Base-by-base conservation (phyloP, 2,888 invertebrate species). In the Tineola bisselliella region DNA sequence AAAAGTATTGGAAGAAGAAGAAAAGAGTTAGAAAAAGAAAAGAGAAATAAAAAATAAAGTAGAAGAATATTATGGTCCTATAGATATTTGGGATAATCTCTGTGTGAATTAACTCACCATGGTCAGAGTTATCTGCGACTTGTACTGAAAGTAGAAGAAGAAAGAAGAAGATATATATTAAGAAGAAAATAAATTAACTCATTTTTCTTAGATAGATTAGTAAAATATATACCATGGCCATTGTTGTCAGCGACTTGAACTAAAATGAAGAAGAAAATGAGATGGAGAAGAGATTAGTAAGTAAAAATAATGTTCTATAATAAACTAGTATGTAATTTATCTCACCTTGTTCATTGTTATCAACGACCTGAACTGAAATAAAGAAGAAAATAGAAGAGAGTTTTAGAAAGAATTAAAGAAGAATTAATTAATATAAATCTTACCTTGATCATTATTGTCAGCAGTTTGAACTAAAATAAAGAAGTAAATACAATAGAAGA, bases 71-170 rank as follows among this genome's bases (percentile, higher is more conserved):
- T 38, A 38, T 38, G 11, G 38, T 10, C 8, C 38, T 38, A 38
- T 10, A 11, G 8, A 11, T 10, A 38, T 10, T n/a, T n/a, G 25
- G 25, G 25, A 25, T 25, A 25, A 25, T 25, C 25, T 25, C 25
- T 25, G 25, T 6, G 13, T 30, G 8, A 15, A 58, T n/a, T 25
- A 25, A 13, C 58, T 15, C 58, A 58, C 58, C 58, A 10, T 58
- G 58, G 8, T 58, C 58, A 31, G 8, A n/a, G 33, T 58, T 58
- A 15, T 58, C 58, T 1, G 31, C 58, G 3, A 33, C 33, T 5
- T 58, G 31, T 8, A 58, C 58, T 58, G 58, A 58, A 58, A 58
- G 12, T 33, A 8, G 25, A 10, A 54, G 18, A 54, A 54, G n/a
- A 18, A 3, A 54, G 2, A 25, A 25, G 6, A 25, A 4, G 2